These are phyloP conservation scores for Kryptopterus vitreolus DNA, from an alignment of 2,797 vertebrate species.

Conservation along the genomic window DNA sequence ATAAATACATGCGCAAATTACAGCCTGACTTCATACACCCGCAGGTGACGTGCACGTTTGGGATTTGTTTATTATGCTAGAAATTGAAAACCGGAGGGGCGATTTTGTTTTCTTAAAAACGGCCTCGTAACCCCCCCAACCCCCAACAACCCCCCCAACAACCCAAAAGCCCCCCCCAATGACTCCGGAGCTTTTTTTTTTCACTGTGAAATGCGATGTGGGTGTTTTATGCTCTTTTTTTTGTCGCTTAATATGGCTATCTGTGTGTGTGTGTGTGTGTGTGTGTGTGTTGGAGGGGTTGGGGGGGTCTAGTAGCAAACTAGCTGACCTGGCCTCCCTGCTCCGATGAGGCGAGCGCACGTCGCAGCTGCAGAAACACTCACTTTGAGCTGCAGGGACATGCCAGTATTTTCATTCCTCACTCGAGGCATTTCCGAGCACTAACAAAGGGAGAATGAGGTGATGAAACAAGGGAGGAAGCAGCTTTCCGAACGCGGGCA, in stretches of 20 bases:
- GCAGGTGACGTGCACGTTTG: not conserved
- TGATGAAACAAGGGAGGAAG: constrained; percentile 76
- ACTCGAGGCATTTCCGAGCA: constrained; percentile 80
- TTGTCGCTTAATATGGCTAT: constrained; percentile 75
- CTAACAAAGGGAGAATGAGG: constrained; percentile 74
- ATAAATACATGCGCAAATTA: constrained; percentile 24
- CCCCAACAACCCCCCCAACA: no score
- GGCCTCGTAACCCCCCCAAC: constrained; percentile 44
- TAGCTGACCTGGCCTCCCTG: constrained; percentile 61
- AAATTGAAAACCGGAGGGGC: constrained; percentile 29
- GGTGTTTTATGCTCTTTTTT: constrained; percentile 69
- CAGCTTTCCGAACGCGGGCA: constrained; percentile 70
- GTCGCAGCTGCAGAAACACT: constrained; percentile 54
- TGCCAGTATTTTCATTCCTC: constrained; percentile 81
- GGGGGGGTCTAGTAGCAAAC: no score
- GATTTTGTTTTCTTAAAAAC: constrained; percentile 37
- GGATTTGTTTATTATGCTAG: constrained; percentile 21
- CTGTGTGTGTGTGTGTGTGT: no score
- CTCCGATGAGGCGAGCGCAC: constrained; percentile 39
- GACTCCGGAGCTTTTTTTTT: constrained; percentile 56
- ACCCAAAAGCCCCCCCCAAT: no score
- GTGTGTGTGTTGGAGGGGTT: no score
- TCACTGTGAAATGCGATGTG: constrained; percentile 65
- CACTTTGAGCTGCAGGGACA: constrained; percentile 75
- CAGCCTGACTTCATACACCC: not conserved